These are phyloP conservation scores for Tenthredo mesomela DNA, from an alignment of 2,888 invertebrate species.

Conservation along the genomic window DNA sequence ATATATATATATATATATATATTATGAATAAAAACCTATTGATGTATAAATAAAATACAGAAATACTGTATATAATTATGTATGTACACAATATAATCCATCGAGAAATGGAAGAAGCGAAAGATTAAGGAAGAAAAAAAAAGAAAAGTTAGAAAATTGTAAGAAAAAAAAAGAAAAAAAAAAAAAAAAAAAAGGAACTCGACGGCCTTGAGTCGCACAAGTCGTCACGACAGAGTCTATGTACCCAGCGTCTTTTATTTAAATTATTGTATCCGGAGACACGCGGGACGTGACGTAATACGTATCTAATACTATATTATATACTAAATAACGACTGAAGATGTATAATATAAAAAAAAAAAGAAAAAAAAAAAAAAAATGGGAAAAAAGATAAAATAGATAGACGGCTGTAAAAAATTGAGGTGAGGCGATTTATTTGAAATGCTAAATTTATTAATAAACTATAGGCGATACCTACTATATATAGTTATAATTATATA, in stretches of 20 bases:
- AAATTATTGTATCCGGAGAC: constrained; percentile 3
- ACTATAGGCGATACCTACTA: background rate
- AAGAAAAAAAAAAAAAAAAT: background rate
- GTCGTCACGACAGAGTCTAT: background rate
- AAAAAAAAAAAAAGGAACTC: background rate
- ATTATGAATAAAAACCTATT: no score
- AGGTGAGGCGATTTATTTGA: background rate
- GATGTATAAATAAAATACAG: background rate
- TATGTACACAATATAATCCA: background rate
- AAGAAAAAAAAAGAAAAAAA: background rate
- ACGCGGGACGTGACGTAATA: background rate
- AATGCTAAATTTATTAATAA: background rate
- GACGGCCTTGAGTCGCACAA: background rate
- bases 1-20: no score
- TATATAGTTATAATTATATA: background rate
- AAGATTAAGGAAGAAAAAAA: background rate
- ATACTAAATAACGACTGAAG: background rate
- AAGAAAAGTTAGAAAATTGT: background rate
- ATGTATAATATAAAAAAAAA: background rate
- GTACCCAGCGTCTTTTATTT: constrained; percentile 3
- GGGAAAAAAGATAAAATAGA: background rate
- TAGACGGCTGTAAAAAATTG: background rate
- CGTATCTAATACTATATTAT: background rate
- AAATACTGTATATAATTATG: background rate
- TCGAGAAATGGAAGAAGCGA: background rate